phyloP scores from a whole-genome alignment of 2,888 invertebrate species.

The Drosophila nr. perissopoda region DNA sequence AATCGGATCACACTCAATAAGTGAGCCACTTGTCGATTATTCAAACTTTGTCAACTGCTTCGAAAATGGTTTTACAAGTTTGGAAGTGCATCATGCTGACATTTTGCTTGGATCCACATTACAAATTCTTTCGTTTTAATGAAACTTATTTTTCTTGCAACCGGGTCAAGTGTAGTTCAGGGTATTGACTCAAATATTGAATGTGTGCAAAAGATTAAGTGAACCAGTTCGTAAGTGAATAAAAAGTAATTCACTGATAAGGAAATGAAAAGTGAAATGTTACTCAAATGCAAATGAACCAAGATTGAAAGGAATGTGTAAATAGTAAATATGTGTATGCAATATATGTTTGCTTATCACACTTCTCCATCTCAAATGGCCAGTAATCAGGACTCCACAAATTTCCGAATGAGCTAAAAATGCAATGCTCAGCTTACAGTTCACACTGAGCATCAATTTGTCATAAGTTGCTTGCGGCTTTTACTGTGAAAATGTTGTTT shows the following conservation, averaged over 20 bases:
- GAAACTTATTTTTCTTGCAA: background rate
- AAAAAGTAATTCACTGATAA: background rate
- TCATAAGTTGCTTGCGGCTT: slow-evolving; percentile 56
- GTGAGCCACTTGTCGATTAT: slow-evolving; percentile 9
- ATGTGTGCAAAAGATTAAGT: background rate
- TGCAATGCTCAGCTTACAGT: slow-evolving; percentile 13
- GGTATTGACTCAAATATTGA: background rate
- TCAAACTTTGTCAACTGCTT: slow-evolving; percentile 18
- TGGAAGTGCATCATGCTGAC: background rate
- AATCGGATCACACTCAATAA: slow-evolving; percentile 17
- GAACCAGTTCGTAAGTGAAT: background rate
- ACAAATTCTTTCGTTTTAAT: background rate
- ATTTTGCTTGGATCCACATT: background rate
- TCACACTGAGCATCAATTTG: slow-evolving; percentile 15
- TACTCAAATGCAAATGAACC: background rate
- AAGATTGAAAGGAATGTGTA: background rate
- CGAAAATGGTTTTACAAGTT: background rate
- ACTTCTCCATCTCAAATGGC: background rate
- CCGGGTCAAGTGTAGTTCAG: background rate
- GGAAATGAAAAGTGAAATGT: background rate
- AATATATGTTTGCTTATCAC: background rate
- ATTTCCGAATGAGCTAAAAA: slow-evolving; percentile 9
- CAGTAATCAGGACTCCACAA: slow-evolving; percentile 7
- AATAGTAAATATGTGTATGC: background rate
- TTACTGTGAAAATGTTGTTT: slow-evolving; percentile 58